Conservation (phyloP, 2,113 vertebrate genomes). For the Pollimyrus isidori region DNA sequence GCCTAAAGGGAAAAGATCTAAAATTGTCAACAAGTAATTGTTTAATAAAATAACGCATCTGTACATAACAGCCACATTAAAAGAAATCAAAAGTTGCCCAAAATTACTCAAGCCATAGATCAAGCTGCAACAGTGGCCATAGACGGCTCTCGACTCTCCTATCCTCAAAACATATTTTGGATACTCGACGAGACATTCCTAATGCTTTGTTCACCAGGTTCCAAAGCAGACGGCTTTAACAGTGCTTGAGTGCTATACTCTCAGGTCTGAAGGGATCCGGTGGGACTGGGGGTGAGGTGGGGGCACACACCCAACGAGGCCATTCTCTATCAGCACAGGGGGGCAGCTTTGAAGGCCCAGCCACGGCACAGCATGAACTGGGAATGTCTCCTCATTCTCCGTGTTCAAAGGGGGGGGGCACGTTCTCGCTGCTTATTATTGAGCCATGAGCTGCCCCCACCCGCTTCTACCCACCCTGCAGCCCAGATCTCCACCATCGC, state of each 20-base stretch:
- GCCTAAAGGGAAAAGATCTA: background rate
- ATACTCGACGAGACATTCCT: background rate
- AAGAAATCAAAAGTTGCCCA: background rate
- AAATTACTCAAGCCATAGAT: background rate
- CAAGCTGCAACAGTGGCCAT: background rate
- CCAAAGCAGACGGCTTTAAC: background rate
- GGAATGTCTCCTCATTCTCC: background rate
- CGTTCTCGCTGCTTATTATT: background rate
- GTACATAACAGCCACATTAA: background rate
- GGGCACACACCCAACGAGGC: background rate
- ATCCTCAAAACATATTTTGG: background rate
- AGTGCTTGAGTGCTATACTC: background rate
- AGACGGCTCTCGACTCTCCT: background rate
- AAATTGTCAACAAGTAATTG: background rate
- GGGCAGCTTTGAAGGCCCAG: conserved; percentile 2
- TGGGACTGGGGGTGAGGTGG: background rate
- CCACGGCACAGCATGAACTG: background rate
- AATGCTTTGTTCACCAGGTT: background rate
- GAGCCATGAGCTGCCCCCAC: background rate
- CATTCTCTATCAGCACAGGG: conserved; percentile 3
- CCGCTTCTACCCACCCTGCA: background rate
- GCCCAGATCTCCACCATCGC: background rate
- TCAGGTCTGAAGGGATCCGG: background rate
- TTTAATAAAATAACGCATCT: background rate
- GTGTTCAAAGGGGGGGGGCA: background rate